Evolutionary conservation across 2,113 vertebrate species (phyloP), one percentile per base, ranked within the genome.

Genomic region (Vireo altiloquus): DNA sequence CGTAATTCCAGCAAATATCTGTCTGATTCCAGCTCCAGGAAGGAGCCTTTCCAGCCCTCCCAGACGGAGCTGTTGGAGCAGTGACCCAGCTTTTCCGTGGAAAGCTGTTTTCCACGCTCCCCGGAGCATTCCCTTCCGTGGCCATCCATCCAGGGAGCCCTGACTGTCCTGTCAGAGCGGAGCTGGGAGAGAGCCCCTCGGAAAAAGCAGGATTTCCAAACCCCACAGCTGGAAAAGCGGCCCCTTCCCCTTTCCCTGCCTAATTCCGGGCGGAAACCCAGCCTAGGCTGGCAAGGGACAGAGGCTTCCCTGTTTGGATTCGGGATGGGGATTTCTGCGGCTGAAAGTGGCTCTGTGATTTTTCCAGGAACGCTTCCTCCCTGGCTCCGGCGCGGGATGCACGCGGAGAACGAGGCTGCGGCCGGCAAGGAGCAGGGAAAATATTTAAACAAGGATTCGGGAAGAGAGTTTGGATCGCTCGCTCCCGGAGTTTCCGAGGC

Each of bases 301-400:
- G 96, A 97, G 96, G 88, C 88, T 96, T 95, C 93, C 94, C 95
- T 97, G 96, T 96, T 92, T 96, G 93, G 90, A 82, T 88, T 74
- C 2, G 30, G 80, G 88, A 96, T 64, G 93, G 90, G 94, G 93
- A 94, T 97, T 96, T 94, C 95, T 97, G 94, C 3, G 90, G 93
- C 95, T 97, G 92, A 97, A 96, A 95, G 96, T 96, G 68, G 80
- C 94, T 81, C 92, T 93, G 94, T 96, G 81, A 92, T 95, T 96
- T 92, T 96, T 96, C 93, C 92, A 96, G 92, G 95, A 97, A 94
- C 72, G 82, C 88, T 97, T 96, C 95, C 95, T 89, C 79, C 82
- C 89, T 81, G 95, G 94, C 78, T 84, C 69, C 35, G 35, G 74
- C 64, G 13, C 46, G 86, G 95, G 94, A 93, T 95, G 93, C 92